phyloP scores from a whole-genome alignment of 2,888 invertebrate species.

The Epinotia nisella region DNA sequence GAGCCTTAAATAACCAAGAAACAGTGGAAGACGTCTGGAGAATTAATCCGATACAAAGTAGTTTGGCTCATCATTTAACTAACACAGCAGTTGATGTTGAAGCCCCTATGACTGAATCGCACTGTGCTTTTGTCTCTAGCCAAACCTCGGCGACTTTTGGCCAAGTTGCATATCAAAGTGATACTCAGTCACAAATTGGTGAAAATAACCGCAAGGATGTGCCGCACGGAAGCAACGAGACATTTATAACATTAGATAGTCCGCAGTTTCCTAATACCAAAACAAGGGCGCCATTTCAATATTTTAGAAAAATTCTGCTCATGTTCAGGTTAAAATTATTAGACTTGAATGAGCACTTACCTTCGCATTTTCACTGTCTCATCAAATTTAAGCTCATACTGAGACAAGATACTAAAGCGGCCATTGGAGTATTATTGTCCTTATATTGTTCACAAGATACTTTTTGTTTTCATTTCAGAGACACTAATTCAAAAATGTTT shows the following conservation, averaged over 20 bases:
- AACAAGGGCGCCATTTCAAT: conserved; percentile 68
- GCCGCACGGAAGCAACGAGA: conserved; percentile 46
- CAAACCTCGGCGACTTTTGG: neutral
- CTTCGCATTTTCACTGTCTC: conserved; percentile 57
- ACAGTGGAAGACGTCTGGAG: conserved; percentile 44
- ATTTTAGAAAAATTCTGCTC: conserved; percentile 64
- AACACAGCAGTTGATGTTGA: neutral
- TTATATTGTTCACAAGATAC: conserved; percentile 57
- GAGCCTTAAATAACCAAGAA: conserved; percentile 52
- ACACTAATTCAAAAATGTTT: conserved; percentile 56
- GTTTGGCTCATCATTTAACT: conserved; percentile 6
- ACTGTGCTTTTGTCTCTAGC: neutral
- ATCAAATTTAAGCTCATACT: conserved; percentile 71
- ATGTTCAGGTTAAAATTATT: conserved; percentile 63
- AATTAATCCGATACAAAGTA: conserved; percentile 16
- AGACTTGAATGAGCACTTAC: conserved; percentile 51
- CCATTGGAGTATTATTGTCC: conserved; percentile 62
- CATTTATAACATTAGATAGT: conserved; percentile 61
- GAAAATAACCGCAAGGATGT: neutral
- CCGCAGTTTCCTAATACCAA: conserved; percentile 68
- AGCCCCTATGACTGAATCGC: neutral
- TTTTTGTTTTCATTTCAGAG: conserved; percentile 68
- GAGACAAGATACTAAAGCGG: conserved; percentile 59
- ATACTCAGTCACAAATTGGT: neutral
- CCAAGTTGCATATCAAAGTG: neutral